Evolutionary conservation across 2,797 vertebrate genomes (phyloP).

Genomic region (Schizopygopsis malacanthus): DNA sequence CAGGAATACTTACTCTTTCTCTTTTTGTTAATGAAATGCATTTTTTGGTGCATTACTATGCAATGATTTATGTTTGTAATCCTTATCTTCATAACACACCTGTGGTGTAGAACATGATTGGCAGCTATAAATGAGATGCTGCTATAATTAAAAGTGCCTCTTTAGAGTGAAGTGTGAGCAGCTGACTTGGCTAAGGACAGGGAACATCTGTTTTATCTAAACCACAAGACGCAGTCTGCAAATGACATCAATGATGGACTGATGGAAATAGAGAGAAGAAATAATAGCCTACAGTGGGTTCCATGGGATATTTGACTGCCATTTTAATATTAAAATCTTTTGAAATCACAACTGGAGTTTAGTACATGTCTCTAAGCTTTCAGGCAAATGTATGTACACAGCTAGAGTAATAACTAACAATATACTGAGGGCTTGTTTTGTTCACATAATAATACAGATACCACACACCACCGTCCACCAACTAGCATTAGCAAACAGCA

Average conservation of each 20-base stretch:
- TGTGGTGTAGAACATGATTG: conserved; percentile 58
- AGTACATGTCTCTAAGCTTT: background rate
- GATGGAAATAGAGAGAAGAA: conserved; percentile 58
- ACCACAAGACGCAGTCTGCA: conserved; percentile 59
- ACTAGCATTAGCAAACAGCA: background rate
- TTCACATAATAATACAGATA: background rate
- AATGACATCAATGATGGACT: conserved; percentile 72
- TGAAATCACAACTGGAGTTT: background rate
- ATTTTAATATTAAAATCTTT: conserved; percentile 18
- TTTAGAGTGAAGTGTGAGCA: conserved; percentile 54
- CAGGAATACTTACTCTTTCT: background rate
- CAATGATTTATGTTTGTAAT: conserved; percentile 27
- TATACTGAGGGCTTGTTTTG: background rate
- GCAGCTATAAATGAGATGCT: conserved; percentile 57
- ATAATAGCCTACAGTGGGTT: conserved; percentile 11
- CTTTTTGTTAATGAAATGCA: background rate
- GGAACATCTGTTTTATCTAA: conserved; percentile 67
- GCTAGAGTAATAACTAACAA: background rate
- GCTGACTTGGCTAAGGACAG: conserved; percentile 67
- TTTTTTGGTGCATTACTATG: conserved; percentile 30
- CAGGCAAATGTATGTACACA: background rate
- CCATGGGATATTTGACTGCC: conserved; percentile 24
- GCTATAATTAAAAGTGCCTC: conserved; percentile 37
- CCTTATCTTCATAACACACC: conserved; percentile 11
- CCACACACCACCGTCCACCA: background rate